Conservation (phyloP, 2,113 vertebrate species). For the Panurus biarmicus region DNA sequence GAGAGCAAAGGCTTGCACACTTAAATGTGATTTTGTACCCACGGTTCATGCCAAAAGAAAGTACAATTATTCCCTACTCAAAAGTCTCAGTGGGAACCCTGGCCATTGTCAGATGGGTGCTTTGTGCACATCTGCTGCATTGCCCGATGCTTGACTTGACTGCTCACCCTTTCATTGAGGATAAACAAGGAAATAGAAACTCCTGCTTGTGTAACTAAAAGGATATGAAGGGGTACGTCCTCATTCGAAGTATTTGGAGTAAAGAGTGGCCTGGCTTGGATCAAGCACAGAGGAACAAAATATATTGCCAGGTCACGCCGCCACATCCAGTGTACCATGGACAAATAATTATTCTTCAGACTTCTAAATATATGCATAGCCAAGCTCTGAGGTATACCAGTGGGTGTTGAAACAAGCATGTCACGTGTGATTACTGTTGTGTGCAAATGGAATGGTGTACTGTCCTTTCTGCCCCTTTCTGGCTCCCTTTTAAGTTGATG, state of each 20-base stretch:
- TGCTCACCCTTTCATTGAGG: constrained; percentile 61
- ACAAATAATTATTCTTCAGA: not conserved
- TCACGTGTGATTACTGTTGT: not conserved
- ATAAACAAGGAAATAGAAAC: constrained; percentile 56
- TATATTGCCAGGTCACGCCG: not conserved
- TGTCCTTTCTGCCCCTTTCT: not conserved
- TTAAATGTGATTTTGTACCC: constrained; percentile 65
- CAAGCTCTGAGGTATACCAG: not conserved
- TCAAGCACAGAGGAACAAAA: not conserved
- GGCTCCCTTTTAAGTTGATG: not conserved
- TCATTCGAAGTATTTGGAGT: not conserved
- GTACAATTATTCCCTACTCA: constrained; percentile 54
- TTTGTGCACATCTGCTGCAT: constrained; percentile 67
- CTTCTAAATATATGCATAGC: not conserved
- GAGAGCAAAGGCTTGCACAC: constrained; percentile 59
- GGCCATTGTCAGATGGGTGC: constrained; percentile 62
- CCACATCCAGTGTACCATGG: not conserved
- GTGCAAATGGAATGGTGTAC: not conserved
- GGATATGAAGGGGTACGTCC: constrained; percentile 18
- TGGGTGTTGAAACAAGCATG: not conserved
- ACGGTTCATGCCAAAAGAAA: constrained; percentile 49
- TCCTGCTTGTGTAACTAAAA: constrained; percentile 61
- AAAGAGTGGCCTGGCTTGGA: not conserved
- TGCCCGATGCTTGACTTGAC: constrained; percentile 63
- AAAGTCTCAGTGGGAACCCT: constrained; percentile 63